phyloP scores from a whole-genome alignment of 1,140 invertebrate species.

The Theocolax elegans region DNA sequence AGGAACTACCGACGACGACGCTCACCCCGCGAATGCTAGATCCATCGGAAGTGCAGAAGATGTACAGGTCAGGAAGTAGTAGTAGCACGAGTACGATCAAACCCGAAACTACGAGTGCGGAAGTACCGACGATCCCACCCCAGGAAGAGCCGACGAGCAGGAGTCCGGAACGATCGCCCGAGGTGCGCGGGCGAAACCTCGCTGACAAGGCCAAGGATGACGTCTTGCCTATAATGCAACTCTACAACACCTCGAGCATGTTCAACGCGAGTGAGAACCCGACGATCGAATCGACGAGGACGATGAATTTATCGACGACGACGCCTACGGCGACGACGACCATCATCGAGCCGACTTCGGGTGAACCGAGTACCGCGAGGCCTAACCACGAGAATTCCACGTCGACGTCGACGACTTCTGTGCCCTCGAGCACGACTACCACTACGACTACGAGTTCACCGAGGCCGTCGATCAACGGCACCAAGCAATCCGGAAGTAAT shows the following conservation, averaged over 20 bases:
- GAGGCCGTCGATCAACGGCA: not conserved
- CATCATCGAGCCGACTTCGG: not conserved
- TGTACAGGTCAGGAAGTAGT: constrained; percentile 52
- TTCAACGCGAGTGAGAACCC: constrained; percentile 55
- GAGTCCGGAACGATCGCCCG: constrained; percentile 52
- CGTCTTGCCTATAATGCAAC: constrained; percentile 63
- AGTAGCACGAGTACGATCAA: not conserved
- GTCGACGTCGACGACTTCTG: not conserved
- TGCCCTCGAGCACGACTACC: not conserved
- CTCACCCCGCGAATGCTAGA: constrained; percentile 45
- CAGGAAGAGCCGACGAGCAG: not conserved
- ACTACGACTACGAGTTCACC: not conserved
- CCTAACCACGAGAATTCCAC: constrained; percentile 34
- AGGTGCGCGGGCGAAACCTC: constrained; percentile 58
- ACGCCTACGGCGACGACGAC: constrained; percentile 19
- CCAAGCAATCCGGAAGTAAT: not conserved
- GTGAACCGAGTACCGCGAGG: not conserved
- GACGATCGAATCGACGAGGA: not conserved
- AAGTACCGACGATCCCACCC: not conserved
- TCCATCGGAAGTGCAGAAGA: constrained; percentile 62
- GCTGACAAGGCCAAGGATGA: constrained; percentile 61
- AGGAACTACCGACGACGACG: constrained; percentile 11
- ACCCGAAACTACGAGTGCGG: constrained; percentile 26
- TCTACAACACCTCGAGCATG: constrained; percentile 63
- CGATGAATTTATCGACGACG: not conserved